These are phyloP conservation scores for Tuta absoluta DNA, from an alignment of 2,888 invertebrate species.

Conservation along the genomic window DNA sequence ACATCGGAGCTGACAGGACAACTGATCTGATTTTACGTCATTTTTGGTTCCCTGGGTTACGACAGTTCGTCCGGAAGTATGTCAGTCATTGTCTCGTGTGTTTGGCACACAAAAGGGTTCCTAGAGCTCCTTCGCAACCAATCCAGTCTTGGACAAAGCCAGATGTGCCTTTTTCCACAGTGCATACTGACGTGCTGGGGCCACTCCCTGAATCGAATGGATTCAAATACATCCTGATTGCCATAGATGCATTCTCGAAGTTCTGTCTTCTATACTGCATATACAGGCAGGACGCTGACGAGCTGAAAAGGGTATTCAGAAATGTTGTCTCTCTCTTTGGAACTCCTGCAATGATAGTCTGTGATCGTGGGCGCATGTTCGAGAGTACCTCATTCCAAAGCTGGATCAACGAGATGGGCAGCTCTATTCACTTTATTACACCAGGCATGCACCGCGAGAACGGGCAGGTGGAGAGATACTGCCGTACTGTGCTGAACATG, in stretches of 20 bases:
- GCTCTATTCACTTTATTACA: conserved; percentile 5
- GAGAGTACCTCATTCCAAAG: conserved; percentile 17
- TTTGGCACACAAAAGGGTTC: conserved; percentile 16
- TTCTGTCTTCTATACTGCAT: conserved; percentile 14
- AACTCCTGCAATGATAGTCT: neutral
- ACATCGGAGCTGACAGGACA: conserved; percentile 14
- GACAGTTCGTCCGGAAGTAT: conserved; percentile 15
- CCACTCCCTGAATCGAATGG: conserved; percentile 14
- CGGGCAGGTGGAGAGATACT: conserved; percentile 13
- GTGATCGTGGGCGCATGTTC: conserved; percentile 21
- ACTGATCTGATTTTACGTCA: conserved; percentile 23
- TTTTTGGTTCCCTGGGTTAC: conserved; percentile 23
- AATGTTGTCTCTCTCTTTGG: conserved; percentile 21
- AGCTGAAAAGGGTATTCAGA: conserved; percentile 13
- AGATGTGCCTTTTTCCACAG: conserved; percentile 10
- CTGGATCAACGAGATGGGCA: conserved; percentile 6
- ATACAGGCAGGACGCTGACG: conserved; percentile 23
- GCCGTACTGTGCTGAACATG: conserved; percentile 8
- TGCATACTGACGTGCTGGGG: conserved; percentile 16
- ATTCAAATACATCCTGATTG: conserved; percentile 7
- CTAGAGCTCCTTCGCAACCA: conserved; percentile 10
- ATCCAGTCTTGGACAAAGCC: conserved; percentile 22
- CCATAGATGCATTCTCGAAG: conserved; percentile 17
- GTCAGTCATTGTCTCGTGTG: conserved; percentile 14
- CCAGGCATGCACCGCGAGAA: conserved; percentile 16